phyloP scores from a whole-genome alignment of 1,140 invertebrate species.

The Acarapis woodi region DNA sequence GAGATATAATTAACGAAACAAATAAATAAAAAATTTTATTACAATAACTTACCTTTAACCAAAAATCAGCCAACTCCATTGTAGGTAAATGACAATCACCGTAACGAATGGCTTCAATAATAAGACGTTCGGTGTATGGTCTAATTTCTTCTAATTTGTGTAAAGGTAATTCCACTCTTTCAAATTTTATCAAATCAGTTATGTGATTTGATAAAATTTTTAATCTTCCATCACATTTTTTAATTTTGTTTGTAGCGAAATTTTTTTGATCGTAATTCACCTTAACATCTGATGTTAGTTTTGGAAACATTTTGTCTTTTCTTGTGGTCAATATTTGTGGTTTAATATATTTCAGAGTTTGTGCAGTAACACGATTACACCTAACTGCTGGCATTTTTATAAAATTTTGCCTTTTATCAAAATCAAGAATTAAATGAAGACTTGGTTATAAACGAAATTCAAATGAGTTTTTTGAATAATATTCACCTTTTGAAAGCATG shows the following conservation, averaged over 20 bases:
- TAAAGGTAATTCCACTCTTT: constrained; percentile 52
- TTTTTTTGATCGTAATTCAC: neutral
- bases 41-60: constrained; percentile 27
- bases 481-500: no score
- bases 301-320: neutral
- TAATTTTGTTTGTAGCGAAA: neutral
- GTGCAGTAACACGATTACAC: no score
- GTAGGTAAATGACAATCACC: constrained; percentile 49
- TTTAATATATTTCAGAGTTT: no score
- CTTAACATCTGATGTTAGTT: neutral
- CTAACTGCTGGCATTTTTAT: no score
- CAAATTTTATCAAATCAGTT: constrained; percentile 53
- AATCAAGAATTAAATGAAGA: no score
- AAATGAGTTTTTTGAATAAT: no score
- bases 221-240: neutral
- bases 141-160: constrained; percentile 45
- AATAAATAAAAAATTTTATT: neutral
- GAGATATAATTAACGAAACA: constrained; percentile 5
- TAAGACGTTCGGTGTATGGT: constrained; percentile 59
- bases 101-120: constrained; percentile 54
- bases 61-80: constrained; percentile 65
- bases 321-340: no score
- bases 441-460: no score
- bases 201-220: constrained; percentile 16
- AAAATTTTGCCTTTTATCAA: no score